Conservation (phyloP, 1,140 invertebrate genomes). For the Lepidurus packardi region DNA sequence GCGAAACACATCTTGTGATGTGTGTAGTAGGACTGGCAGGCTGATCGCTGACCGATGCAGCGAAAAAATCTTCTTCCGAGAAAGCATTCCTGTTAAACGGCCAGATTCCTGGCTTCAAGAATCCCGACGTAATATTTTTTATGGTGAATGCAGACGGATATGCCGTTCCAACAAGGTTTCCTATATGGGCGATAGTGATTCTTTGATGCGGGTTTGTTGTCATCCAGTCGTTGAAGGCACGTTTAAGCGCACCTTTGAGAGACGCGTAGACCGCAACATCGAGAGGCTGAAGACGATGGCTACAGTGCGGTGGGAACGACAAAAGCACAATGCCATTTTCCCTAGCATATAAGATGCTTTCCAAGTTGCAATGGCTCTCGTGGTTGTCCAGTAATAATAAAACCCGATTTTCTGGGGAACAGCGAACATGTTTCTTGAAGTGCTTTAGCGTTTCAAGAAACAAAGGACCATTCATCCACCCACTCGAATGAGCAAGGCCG, state of each 20-base stretch:
- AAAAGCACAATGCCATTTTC: conserved; percentile 55
- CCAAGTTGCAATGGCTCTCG: conserved; percentile 37
- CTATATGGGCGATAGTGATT: conserved; percentile 38
- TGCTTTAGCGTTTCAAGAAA: conserved; percentile 40
- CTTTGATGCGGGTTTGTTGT: conserved; percentile 37
- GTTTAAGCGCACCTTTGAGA: conserved; percentile 42
- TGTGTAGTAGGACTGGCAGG: too few relatives aligned
- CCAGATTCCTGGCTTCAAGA: conserved; percentile 36
- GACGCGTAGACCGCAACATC: conserved; percentile 41
- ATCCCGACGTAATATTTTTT: conserved; percentile 38
- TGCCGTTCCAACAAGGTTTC: conserved; percentile 34
- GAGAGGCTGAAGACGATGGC: conserved; percentile 43
- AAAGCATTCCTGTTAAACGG: conserved; percentile 38
- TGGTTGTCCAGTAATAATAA: conserved; percentile 37
- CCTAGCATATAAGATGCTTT: conserved; percentile 39
- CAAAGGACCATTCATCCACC: conserved; percentile 41
- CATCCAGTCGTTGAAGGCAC: conserved; percentile 39
- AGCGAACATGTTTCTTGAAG: conserved; percentile 42
- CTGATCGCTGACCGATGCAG: conserved; percentile 34
- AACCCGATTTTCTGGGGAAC: conserved; percentile 37
- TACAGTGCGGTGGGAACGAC: conserved; percentile 41
- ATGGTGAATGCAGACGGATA: conserved; percentile 29
- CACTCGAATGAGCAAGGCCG: conserved; percentile 34
- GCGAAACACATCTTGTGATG: too few relatives aligned
- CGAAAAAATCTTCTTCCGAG: conserved; percentile 34